A percentile compares a stretch with the other conserved stretches of the same genome.
Evolutionary conservation across 30 jellyfish, hydroid and myxozoan species (phyloP).

Genomic region (Sanderia malayensis): DNA sequence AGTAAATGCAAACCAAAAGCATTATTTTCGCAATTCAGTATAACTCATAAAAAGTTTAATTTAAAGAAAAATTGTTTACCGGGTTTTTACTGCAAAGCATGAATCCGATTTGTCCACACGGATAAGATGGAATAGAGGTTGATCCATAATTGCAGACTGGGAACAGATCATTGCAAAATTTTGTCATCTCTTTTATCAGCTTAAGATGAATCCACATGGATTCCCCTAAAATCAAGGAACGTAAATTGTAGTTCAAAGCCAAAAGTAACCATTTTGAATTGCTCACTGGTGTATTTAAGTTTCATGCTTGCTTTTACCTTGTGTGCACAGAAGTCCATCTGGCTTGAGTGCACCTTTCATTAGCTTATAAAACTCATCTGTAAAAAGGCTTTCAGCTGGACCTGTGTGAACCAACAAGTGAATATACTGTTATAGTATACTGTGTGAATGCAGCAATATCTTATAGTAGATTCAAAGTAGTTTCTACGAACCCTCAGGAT

Average conservation of each 20-base stretch:
- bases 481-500: constrained; percentile 88
- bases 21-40: no score
- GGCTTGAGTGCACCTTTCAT: constrained; percentile 82
- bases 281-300: background rate
- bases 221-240: constrained; percentile 68
- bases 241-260: background rate
- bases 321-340: constrained; percentile 85
- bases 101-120: constrained; percentile 97
- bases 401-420: constrained; percentile 44
- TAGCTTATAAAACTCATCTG: constrained; percentile 74
- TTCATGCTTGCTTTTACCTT: constrained; percentile 48
- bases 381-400: constrained; percentile 92
- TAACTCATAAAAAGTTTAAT: no score
- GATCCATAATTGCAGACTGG: constrained; percentile 78
- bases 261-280: background rate
- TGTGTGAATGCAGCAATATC: constrained; percentile 1
- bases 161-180: constrained; percentile 64
- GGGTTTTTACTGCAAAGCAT: constrained; percentile 69
- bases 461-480: background rate
- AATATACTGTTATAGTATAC: background rate
- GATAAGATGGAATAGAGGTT: constrained; percentile 86
- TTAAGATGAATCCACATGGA: constrained; percentile 75
- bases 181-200: constrained; percentile 52
- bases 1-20: no score
- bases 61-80: no score